Conservation (phyloP, 1,140 invertebrate genomes). For the Drosophila kepulauana region DNA sequence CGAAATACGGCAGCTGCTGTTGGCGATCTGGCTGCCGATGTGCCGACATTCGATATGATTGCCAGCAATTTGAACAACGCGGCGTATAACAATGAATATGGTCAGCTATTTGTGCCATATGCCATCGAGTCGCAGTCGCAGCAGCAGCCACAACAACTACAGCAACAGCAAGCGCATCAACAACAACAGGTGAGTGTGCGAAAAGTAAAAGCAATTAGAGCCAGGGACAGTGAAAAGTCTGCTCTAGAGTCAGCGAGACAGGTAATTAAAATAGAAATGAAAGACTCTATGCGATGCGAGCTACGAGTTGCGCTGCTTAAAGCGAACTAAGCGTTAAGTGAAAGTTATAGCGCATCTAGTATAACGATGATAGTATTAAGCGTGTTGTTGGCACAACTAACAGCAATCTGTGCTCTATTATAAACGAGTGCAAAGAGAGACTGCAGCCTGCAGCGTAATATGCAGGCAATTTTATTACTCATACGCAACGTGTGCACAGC, state of each 20-base stretch:
- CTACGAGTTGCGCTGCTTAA: no score
- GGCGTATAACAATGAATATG: constrained; percentile 49
- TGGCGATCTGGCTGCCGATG: constrained; percentile 7
- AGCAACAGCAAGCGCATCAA: constrained; percentile 41
- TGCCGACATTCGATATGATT: constrained; percentile 27
- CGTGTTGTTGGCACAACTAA: background rate
- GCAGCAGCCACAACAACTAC: constrained; percentile 26
- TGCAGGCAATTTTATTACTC: constrained; percentile 17
- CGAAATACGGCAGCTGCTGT: constrained; percentile 29
- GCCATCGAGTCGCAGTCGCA: constrained; percentile 30
- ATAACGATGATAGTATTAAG: background rate
- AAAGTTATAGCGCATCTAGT: background rate
- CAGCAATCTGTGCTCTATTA: background rate
- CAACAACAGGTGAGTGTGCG: constrained; percentile 69
- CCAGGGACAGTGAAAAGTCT: background rate
- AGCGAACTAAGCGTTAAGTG: no score
- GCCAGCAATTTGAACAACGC: constrained; percentile 36
- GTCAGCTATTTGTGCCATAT: constrained; percentile 42
- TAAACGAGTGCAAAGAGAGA: background rate
- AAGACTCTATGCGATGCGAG: background rate
- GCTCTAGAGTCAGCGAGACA: background rate
- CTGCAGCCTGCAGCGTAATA: constrained; percentile 1
- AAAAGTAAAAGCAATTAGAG: constrained; percentile 12
- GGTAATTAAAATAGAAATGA: constrained; percentile 5
- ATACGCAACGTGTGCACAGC: constrained; percentile 46